Base-by-base conservation (phyloP, 2,888 invertebrate species). In the Drosophila falleni region DNA sequence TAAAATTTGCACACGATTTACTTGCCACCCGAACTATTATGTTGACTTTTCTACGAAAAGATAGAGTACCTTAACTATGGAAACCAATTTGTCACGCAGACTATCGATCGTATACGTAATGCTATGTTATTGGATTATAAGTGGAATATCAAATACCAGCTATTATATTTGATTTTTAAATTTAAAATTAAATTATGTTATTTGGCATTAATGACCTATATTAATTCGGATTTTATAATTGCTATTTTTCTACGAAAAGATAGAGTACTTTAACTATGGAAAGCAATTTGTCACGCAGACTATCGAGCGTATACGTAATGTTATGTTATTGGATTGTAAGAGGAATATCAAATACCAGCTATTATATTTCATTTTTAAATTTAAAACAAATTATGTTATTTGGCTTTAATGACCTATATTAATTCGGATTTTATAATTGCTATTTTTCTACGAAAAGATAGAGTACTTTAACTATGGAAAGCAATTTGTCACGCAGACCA, bases 1-100 rank as follows among this genome's bases (percentile, higher is more conserved):
- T 74, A 82, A 85, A 84, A 81, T 87, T 87, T 87, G 61, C 81
- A 75, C 89, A 84, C 73, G 84, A 87, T 84, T 83, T 73, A 56
- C 56, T 37, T 23, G 31, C 23, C 31, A 15, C 39, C 4, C 15
- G 29, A 5, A 11, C 6, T 37, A 10, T n/a, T 9, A 6, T 10
- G 44, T 35, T 15, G 10, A 15, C 11, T 46, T 35, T 16, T 9
- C 16, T 16, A n/a, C 5, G 33, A 10, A 16, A 11, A n/a, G 8
- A 0, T 5, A 23, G 8, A 5, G 16, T 39, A 33, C 47, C 15
- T 51, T 19, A 10, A 54, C 62, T 59, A 60, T 39, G 16, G 4
- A 13, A 44, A 41, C 37, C 4, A 11, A 35, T 44, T 60, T 65
- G 55, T 1, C 8, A 49, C 16, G 23, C 44, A 13, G 39, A 10